Base-by-base conservation (phyloP, 2,797 vertebrate species). In the Anguilla megastoma region DNA sequence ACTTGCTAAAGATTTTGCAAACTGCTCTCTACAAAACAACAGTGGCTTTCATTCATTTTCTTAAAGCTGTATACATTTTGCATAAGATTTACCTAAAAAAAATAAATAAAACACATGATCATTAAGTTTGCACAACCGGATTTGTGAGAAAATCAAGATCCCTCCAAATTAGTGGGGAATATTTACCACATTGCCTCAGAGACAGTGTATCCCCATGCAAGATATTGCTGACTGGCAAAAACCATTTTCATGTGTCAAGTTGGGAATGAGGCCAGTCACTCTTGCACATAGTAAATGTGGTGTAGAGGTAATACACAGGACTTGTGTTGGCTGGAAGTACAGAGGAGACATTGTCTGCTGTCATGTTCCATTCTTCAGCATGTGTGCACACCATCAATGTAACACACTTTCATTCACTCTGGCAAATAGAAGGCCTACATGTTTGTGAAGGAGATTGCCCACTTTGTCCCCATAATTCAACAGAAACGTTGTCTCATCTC, bases 121-220 rank as follows among this genome's bases (percentile, higher is more conserved):
- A 90, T 91, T 92, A 91, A 84, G 50, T 79, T 88, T 36, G 88
- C 90, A 87, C 84, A 87, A 89, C 85, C 90, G 89, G 86, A 69
- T 87, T 85, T 87, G 56, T 88, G 89, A 92, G 30, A 80, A 87
- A 86, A 86, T 86, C 88, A 45, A 85, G 74, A 45, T 87, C 74
- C 87, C 84, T 82, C 50, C 50, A 87, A 90, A 92, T 91, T 80
- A 88, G 88, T n/a, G n/a, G 71, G 74, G 87, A 58, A 91, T 88
- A 87, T 82, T 89, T 60, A 66, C 84, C 66, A 79, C 88, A 41
- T 87, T 80, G 48, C 90, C 84, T 88, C 50, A 18, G 88, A 89
- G 89, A 89, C 16, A 27, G 66, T 6, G 60, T 60, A 45, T 84
- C 66, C 33, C 36, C 74, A 56, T 87, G 54, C 83, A 45, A 76